Evolutionary conservation across 64 coral and sea anemone genomes (phyloP), one percentile per base, ranked within the genome.

Genomic region (Anthopleura sola): DNA sequence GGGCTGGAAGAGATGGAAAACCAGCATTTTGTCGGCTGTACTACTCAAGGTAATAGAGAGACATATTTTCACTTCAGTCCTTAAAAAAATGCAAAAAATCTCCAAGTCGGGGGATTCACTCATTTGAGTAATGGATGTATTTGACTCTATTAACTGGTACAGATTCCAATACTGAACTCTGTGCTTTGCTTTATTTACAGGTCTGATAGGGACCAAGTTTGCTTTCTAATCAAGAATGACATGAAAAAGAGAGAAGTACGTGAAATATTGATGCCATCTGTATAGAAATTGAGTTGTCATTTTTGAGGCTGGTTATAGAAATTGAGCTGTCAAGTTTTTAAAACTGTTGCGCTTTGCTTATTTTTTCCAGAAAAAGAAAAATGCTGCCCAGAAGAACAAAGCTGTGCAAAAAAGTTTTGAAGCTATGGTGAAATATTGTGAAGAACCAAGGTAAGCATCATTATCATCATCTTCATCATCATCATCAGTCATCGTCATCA

Each of bases 1-100:
- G 97, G 51, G 97, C 97, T 44, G 97, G 97, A 13, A 86, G 97
- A 78, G 97, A 99, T 68, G 95, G 97, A 15, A 90, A 94, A 33
- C 90, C 86, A 34, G 91, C 82, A 38, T 83, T 48, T n/a, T 83
- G 82, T 60, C 44, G 82, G 8, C 50, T 83, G 2, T 83, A 83
- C 47, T 83, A 83, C 50, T 83, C 82, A 49, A 53, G 82, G 82
- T 83, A 60, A 57, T 10, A 40, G 16, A 39, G 19, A n/a, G n/a
- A n/a, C n/a, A n/a, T n/a, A n/a, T n/a, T n/a, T n/a, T n/a, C n/a
- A n/a, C n/a, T n/a, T n/a, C n/a, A n/a, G n/a, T n/a, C n/a, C n/a
- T n/a, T n/a, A n/a, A n/a, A n/a, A n/a, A n/a, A n/a, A n/a, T n/a
- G n/a, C n/a, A n/a, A 48, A 48, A 11, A 48, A 48, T 48, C 11